Evolutionary conservation across 2,797 vertebrate genomes (phyloP), one percentile per base, ranked within the genome.

Genomic region (Poeciliopsis infans): DNA sequence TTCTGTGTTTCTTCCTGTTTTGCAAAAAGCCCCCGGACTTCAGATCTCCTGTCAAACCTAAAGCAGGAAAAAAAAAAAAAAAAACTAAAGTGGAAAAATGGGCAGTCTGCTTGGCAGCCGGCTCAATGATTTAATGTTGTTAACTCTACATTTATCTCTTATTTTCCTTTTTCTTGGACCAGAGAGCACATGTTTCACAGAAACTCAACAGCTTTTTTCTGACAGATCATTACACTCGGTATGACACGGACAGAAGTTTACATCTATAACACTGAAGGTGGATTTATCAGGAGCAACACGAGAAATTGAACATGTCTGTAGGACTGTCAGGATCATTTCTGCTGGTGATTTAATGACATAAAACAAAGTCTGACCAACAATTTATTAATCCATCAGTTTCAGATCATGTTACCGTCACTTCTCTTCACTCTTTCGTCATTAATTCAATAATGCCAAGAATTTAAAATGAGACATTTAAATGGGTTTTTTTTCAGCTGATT

Each of bases 11-110:
- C n/a, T 57, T 72, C 87, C 87, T 88, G 88, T 93, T 91, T 90
- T 87, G 78, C 72, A 81, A 85, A 83, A 84, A 83, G 91, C 77
- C 83, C 25, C 43, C 85, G 82, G 92, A 88, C 90, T 85, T 77
- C 41, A 82, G 70, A n/a, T 83, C 90, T 79, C 86, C 46, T 79
- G 85, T 86, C n/a, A 85, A 88, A 87, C 76, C 81, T 70, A 53
- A 75, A 74, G 79, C 57, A 79, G 41, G 57, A 73, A 85, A 74
- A 68, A 15, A 61, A 7, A 55, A 55, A 10, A 8, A 25, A 7
- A 76, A 61, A 57, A 51, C 20, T 70, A 18, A 77, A 18, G 43
- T 46, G 74, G 81, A 74, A 83, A 70, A 79, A 84, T 25, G 3
- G 76, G 86, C 39, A 66, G 53, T 72, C 53, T 72, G 43, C 75